Evolutionary conservation across 2,113 vertebrate genomes (phyloP).

Genomic region (Catharus bicknelli): DNA sequence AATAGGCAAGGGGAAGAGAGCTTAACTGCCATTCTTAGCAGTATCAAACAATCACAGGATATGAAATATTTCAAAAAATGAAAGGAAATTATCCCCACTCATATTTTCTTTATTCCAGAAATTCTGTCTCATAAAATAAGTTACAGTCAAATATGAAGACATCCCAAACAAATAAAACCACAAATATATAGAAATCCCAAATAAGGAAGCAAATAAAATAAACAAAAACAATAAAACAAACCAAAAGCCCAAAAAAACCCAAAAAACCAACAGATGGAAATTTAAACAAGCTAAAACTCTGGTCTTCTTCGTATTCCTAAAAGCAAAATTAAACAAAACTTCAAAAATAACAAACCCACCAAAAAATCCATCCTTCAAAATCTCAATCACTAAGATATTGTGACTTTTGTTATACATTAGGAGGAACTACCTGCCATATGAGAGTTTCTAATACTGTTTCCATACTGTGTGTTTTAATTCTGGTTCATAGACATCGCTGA

Average conservation of each 20-base stretch:
- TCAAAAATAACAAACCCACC: background rate
- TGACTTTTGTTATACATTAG: background rate
- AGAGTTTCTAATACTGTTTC: background rate
- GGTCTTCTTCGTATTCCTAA: background rate
- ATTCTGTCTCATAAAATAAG: background rate
- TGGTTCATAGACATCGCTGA: background rate
- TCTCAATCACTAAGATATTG: background rate
- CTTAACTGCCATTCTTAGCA: background rate
- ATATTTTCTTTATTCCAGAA: background rate
- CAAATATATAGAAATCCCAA: background rate
- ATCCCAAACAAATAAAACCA: background rate
- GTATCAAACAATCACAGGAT: background rate
- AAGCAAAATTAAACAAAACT: background rate
- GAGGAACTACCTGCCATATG: background rate
- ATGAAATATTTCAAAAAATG: background rate
- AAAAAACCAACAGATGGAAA: background rate
- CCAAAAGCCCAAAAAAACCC: background rate
- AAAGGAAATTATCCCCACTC: background rate
- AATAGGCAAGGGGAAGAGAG: background rate
- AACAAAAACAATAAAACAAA: background rate
- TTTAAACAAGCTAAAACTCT: background rate
- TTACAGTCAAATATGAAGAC: background rate
- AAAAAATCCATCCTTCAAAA: background rate
- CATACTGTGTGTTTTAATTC: background rate
- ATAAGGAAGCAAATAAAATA: background rate